phyloP scores from a whole-genome alignment of 2,113 vertebrate genomes.

The Aplodontia rufa region DNA sequence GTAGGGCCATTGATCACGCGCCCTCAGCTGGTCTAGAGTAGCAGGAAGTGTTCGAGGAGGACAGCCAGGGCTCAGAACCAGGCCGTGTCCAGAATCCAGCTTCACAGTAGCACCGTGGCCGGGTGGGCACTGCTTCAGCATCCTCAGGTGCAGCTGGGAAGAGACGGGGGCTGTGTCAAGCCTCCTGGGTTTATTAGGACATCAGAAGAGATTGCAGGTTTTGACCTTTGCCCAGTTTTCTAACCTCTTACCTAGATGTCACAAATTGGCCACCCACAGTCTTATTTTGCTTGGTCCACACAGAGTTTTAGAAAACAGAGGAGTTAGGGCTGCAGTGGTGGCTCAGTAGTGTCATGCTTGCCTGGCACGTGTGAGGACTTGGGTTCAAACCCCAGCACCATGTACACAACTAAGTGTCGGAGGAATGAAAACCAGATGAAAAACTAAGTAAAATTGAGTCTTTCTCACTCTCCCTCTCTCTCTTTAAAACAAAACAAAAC shows the following conservation, averaged over 20 bases:
- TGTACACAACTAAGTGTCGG: no score
- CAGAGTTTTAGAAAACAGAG: background rate
- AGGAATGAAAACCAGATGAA: no score
- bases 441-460: no score
- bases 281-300: background rate
- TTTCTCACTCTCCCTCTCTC: no score
- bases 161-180: no score
- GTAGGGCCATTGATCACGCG: background rate
- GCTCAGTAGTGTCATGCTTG: no score
- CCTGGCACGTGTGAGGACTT: no score
- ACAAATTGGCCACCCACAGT: background rate
- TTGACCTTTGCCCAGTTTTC: background rate
- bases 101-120: background rate
- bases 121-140: background rate
- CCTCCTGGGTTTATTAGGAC: background rate
- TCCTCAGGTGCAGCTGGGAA: rapidly evolving
- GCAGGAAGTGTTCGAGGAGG: slow-evolving; percentile 1
- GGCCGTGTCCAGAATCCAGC: background rate
- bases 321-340: no score
- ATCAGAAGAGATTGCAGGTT: background rate
- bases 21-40: background rate
- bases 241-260: slow-evolving; percentile 17
- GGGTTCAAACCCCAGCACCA: no score
- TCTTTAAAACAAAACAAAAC: no score
- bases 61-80: background rate